Conservation (phyloP, 1,140 invertebrate genomes). For the Matsumurasca onukii region DNA sequence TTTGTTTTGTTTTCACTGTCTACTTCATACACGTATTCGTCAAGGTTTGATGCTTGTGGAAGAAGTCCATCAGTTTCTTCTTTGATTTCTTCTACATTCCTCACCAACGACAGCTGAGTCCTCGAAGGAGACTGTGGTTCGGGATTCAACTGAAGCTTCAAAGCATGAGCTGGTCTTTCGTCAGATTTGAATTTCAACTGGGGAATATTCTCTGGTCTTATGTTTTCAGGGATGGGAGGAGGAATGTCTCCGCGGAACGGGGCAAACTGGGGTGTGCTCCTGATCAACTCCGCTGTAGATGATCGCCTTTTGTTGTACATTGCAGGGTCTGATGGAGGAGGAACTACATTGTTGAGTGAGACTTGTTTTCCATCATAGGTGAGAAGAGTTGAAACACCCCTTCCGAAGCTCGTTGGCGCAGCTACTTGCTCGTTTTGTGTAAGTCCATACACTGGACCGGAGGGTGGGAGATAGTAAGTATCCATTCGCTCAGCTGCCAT, state of each 20-base stretch:
- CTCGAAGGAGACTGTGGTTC: slow-evolving; percentile 33
- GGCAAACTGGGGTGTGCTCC: slow-evolving; percentile 66
- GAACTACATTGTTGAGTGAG: slow-evolving; percentile 54
- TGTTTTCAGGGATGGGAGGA: slow-evolving; percentile 49
- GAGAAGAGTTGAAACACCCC: slow-evolving; percentile 55
- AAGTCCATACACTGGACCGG: slow-evolving; percentile 28
- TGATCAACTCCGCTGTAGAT: slow-evolving; percentile 36
- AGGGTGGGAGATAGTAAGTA: slow-evolving; percentile 67
- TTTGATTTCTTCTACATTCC: slow-evolving; percentile 9
- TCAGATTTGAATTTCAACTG: slow-evolving; percentile 40
- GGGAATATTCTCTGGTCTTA: slow-evolving; percentile 44
- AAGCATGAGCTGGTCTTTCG: background rate
- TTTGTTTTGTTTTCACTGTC: slow-evolving; percentile 14
- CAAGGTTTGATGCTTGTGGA: slow-evolving; percentile 9
- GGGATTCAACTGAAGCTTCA: slow-evolving; percentile 41
- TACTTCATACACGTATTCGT: background rate
- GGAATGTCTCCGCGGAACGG: slow-evolving; percentile 71
- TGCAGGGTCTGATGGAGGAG: slow-evolving; percentile 1
- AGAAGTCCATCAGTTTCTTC: slow-evolving; percentile 21
- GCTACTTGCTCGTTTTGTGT: background rate
- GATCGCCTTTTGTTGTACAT: slow-evolving; percentile 21
- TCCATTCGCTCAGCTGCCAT: slow-evolving; percentile 69
- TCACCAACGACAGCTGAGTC: slow-evolving; percentile 40
- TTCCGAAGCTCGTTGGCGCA: slow-evolving; percentile 8
- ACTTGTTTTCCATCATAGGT: slow-evolving; percentile 72